A percentile compares a stretch with the other conserved stretches of the same genome.
Evolutionary conservation across 2,113 vertebrate species (phyloP).

Genomic region (Stomatorhinus ivindoensis): DNA sequence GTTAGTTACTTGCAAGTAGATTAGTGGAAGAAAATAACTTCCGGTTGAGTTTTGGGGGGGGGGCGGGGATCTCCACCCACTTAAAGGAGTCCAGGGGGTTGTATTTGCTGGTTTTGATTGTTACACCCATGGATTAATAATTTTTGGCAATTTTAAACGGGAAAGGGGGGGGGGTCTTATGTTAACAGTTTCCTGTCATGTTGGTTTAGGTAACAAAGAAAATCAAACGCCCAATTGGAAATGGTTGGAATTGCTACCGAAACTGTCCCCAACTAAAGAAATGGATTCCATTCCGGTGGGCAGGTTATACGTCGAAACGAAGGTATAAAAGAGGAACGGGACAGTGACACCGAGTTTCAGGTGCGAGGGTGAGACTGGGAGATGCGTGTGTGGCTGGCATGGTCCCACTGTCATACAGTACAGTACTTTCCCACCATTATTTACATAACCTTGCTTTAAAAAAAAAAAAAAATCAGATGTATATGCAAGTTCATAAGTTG

Average conservation of each 20-base stretch:
- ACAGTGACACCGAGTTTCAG: not conserved
- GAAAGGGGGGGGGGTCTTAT: not conserved
- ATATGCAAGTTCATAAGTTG: not conserved
- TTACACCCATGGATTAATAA: not conserved
- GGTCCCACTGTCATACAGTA: not conserved
- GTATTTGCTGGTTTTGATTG: not conserved
- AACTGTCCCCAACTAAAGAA: not conserved
- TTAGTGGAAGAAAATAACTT: not conserved
- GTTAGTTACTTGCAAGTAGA: not conserved
- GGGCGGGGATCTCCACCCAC: too few species aligned
- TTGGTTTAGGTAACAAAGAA: not conserved
- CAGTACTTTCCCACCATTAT: not conserved
- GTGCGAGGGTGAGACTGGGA: not conserved
- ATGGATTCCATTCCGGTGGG: not conserved
- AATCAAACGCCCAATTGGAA: not conserved
- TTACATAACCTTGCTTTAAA: not conserved
- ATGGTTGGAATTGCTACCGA: not conserved
- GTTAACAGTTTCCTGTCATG: not conserved
- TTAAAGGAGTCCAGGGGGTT: not conserved
- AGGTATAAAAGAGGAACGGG: not conserved
- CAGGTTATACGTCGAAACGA: not conserved
- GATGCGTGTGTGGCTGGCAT: too few species aligned
- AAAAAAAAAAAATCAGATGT: not conserved
- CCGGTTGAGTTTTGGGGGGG: not conserved
- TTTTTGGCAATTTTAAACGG: not conserved